Percentiles rank a stretch among this genome's conserved stretches.
These are phyloP conservation scores for Pollenia angustigena DNA, from an alignment of 2,888 invertebrate genomes.

Conservation along the genomic window DNA sequence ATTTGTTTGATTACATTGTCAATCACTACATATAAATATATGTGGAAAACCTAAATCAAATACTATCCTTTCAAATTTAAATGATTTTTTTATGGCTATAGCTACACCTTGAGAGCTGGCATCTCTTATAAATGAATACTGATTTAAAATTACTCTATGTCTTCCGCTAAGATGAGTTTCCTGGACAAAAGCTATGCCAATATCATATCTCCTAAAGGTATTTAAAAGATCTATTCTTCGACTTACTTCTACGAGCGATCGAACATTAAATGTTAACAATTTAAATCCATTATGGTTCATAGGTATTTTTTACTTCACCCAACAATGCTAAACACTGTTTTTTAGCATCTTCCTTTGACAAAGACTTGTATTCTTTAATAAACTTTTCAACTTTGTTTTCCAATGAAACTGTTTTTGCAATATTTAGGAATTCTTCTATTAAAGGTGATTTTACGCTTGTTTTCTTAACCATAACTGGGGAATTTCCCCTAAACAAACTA, in stretches of 20 bases:
- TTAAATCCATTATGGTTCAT: too few relatives aligned
- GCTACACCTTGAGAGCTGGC: not conserved
- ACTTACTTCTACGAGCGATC: not conserved
- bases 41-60: not conserved
- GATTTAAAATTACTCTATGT: not conserved
- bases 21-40: not conserved
- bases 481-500: not conserved
- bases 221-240: constrained; percentile 1
- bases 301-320: too few relatives aligned
- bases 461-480: not conserved
- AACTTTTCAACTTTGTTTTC: too few relatives aligned
- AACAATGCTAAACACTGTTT: not conserved
- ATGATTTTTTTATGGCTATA: not conserved
- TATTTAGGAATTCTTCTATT: too few relatives aligned
- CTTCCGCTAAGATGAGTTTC: not conserved
- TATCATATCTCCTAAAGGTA: not conserved
- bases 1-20: not conserved
- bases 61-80: not conserved
- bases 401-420: too few relatives aligned
- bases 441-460: not conserved
- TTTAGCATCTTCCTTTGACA: not conserved
- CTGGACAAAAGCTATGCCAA: constrained; percentile 59
- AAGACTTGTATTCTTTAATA: too few relatives aligned
- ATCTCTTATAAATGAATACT: not conserved
- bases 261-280: not conserved